Evolutionary conservation across 2,888 invertebrate genomes (phyloP).

Genomic region (Ectemnius lituratus): DNA sequence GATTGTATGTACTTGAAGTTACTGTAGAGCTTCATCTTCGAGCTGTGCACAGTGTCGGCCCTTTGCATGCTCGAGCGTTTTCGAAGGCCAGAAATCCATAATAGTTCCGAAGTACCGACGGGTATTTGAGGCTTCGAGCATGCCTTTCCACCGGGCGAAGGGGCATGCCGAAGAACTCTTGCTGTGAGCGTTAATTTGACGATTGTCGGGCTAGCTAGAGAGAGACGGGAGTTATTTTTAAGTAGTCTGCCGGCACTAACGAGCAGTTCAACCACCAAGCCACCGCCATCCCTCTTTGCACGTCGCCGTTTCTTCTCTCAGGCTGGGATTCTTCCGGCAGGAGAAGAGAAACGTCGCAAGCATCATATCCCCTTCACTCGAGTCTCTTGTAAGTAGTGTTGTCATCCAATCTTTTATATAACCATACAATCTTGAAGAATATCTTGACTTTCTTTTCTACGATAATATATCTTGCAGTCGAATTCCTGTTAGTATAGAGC

Average conservation of each 20-base stretch:
- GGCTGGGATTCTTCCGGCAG: neutral
- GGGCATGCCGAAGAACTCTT: constrained; percentile 14
- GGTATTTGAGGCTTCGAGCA: constrained; percentile 33
- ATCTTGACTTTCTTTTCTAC: neutral
- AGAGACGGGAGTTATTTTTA: constrained; percentile 61
- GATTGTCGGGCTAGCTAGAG: constrained; percentile 48
- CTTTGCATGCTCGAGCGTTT: too few species aligned
- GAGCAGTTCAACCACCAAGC: constrained; percentile 61
- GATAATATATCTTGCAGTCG: too few species aligned
- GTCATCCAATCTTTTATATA: too few species aligned
- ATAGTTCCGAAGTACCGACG: constrained; percentile 12
- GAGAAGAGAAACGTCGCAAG: too few species aligned
- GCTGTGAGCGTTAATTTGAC: constrained; percentile 58
- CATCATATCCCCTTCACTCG: too few species aligned
- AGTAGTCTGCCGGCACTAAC: constrained; percentile 61
- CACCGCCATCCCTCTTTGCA: constrained; percentile 50
- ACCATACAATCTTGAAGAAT: neutral
- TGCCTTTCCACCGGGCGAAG: constrained; percentile 18
- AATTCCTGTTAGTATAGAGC: neutral
- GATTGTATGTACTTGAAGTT: too few species aligned
- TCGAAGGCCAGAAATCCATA: constrained; percentile 19
- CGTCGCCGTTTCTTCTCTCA: constrained; percentile 20
- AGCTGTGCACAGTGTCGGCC: too few species aligned
- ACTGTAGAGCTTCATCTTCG: too few species aligned
- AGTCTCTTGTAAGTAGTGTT: too few species aligned